Percentiles rank a stretch among this genome's conserved stretches.
These are phyloP conservation scores for Psettodes erumei DNA, from an alignment of 2,113 vertebrate genomes.

Conservation along the genomic window DNA sequence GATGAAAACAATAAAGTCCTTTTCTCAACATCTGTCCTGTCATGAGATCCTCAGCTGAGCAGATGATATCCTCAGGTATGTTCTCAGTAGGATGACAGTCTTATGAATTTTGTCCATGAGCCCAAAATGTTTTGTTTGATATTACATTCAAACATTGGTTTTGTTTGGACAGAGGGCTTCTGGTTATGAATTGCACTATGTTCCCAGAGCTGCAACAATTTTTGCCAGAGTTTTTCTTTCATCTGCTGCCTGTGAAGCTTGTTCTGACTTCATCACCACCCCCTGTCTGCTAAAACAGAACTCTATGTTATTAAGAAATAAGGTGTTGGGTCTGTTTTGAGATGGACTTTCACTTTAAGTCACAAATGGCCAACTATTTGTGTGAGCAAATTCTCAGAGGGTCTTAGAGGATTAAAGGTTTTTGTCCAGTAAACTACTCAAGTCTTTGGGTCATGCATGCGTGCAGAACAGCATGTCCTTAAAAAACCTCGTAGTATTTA, in stretches of 20 bases:
- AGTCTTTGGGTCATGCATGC: not conserved
- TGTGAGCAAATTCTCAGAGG: not conserved
- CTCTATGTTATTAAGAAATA: not conserved
- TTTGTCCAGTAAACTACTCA: not conserved
- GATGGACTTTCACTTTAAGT: not conserved
- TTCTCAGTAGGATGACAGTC: no score
- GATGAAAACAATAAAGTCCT: no score
- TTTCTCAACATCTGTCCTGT: no score
- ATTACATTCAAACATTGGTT: not conserved
- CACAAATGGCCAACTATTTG: not conserved
- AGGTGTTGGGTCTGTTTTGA: not conserved
- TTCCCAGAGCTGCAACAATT: not conserved
- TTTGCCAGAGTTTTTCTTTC: not conserved
- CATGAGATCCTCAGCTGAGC: not conserved
- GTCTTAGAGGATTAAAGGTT: slow-evolving; percentile 35
- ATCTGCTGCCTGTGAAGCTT: not conserved
- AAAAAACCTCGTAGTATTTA: not conserved
- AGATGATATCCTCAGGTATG: not conserved
- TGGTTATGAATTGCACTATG: not conserved
- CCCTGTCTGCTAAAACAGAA: not conserved
- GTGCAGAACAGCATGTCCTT: not conserved
- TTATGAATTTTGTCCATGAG: no score
- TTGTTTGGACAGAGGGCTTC: not conserved
- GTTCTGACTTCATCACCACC: not conserved
- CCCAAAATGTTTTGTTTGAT: not conserved